Evolutionary conservation across 2,113 vertebrate genomes (phyloP).

Genomic region (Theristicus caerulescens): DNA sequence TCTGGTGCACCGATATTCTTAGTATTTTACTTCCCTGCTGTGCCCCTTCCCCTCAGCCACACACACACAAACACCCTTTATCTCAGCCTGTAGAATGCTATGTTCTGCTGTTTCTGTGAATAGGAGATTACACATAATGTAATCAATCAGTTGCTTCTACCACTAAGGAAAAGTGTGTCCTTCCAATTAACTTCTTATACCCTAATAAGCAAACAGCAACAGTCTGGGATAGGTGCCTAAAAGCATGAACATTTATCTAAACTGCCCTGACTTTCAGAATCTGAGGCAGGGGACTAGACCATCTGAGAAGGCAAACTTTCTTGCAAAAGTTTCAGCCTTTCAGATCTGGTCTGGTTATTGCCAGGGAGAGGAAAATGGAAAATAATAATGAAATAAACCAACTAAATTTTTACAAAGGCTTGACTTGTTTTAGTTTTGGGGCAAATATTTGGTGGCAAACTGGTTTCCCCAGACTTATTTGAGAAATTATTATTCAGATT

Average conservation of each 20-base stretch:
- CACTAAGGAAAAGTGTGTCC: conserved; percentile 15
- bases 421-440: not conserved
- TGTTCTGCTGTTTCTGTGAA: conserved; percentile 41
- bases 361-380: not conserved
- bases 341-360: not conserved
- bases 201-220: not conserved
- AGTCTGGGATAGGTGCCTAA: not conserved
- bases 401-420: not conserved
- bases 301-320: not conserved
- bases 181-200: conserved; percentile 26
- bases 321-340: not conserved
- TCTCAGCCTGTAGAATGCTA: conserved; percentile 49
- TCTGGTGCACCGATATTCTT: conserved; percentile 68
- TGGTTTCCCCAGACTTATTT: not conserved
- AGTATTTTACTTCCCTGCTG: conserved; percentile 63
- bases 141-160: conserved; percentile 36
- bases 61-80: conserved; percentile 69
- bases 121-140: conserved; percentile 35
- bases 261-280: not conserved
- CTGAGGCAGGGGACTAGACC: not conserved
- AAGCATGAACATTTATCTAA: not conserved
- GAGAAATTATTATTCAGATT: not conserved
- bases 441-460: not conserved
- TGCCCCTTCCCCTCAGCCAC: conserved; percentile 63
- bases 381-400: not conserved